A percentile compares a stretch with the other conserved stretches of the same genome.
These are phyloP conservation scores for Rosalia funebris DNA, from an alignment of 2,888 invertebrate species.

Conservation along the genomic window DNA sequence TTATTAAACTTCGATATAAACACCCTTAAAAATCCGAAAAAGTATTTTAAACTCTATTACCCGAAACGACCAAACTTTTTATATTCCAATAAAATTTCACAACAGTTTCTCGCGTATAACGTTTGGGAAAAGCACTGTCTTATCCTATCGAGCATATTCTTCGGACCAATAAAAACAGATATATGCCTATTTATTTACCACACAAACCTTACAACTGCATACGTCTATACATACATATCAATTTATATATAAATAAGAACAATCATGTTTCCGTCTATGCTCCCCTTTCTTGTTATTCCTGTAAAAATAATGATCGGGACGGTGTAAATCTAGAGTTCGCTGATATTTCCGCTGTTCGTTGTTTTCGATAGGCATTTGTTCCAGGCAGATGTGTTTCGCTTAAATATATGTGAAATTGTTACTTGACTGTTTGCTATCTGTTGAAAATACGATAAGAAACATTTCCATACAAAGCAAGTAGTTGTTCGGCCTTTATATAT, in stretches of 20 bases:
- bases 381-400: slow-evolving; percentile 32
- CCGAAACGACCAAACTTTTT: not conserved
- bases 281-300: not conserved
- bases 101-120: not conserved
- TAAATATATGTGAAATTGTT: slow-evolving; percentile 34
- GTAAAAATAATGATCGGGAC: slow-evolving; percentile 1
- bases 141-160: no score
- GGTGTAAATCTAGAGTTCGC: slow-evolving; percentile 14
- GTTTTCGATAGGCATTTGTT: slow-evolving; percentile 19
- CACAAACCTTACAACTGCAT: no score
- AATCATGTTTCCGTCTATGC: not conserved
- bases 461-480: slow-evolving; percentile 52
- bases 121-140: no score
- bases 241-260: no score
- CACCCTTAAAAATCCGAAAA: not conserved
- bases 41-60: not conserved
- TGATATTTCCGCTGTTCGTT: not conserved
- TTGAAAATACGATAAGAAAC: slow-evolving; percentile 7
- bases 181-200: no score
- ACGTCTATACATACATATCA: no score
- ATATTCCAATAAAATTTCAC: not conserved
- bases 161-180: no score
- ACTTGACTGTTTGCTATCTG: slow-evolving; percentile 30
- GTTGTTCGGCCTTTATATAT: slow-evolving; percentile 59
- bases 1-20: not conserved